Evolutionary conservation across 2,797 vertebrate genomes (phyloP).

Genomic region (Lutjanus argentimaculatus): DNA sequence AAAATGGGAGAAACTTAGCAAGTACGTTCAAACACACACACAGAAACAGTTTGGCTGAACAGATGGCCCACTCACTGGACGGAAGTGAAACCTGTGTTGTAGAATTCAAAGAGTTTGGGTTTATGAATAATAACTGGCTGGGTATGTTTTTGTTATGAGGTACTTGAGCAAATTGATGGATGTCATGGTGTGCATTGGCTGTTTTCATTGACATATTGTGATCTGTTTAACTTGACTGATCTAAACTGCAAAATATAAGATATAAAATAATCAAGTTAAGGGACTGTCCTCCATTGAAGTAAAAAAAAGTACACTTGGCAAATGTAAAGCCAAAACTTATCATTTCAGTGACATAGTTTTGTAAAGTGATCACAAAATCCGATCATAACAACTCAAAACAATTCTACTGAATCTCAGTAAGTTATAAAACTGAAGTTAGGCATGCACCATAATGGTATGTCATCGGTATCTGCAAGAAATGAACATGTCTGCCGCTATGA

Average conservation of each 20-base stretch:
- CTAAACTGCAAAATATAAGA: not conserved
- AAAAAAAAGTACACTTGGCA: not conserved
- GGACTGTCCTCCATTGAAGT: not conserved
- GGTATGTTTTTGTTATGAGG: constrained; percentile 3
- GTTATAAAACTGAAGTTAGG: too few species aligned
- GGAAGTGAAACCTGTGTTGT: constrained; percentile 27
- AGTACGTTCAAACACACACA: constrained; percentile 76
- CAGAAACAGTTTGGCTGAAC: constrained; percentile 14
- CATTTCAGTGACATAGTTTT: not conserved
- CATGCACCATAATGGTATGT: too few species aligned
- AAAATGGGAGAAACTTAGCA: constrained; percentile 78
- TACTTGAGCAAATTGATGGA: not conserved
- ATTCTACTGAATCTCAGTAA: too few species aligned
- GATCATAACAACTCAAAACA: not conserved
- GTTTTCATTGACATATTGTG: not conserved
- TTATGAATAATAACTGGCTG: constrained; percentile 21
- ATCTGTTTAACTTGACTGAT: not conserved
- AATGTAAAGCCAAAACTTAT: not conserved
- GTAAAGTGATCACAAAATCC: not conserved
- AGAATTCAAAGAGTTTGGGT: constrained; percentile 25
- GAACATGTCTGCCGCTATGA: too few species aligned
- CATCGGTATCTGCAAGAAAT: too few species aligned
- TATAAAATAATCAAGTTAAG: not conserved
- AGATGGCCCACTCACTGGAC: constrained; percentile 51
- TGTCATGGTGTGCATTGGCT: constrained; percentile 2